Conservation (phyloP, 2,888 invertebrate genomes). For the Hesperia comma region DNA sequence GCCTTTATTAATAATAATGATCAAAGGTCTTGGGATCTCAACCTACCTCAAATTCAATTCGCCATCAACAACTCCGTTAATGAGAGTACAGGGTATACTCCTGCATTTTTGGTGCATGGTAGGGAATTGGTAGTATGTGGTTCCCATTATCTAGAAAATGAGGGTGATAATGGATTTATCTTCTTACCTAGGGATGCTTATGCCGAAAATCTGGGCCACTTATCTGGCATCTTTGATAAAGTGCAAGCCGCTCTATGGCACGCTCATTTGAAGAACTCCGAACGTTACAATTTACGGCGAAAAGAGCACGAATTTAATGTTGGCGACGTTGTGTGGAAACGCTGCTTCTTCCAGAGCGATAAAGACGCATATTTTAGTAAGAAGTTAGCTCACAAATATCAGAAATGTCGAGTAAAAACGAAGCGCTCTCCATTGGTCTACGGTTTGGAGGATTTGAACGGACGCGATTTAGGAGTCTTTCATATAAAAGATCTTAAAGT, state of each 20-base stretch:
- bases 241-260: conserved; percentile 35
- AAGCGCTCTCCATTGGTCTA: conserved; percentile 43
- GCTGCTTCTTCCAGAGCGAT: conserved; percentile 41
- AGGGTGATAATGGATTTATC: background rate
- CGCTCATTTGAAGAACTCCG: conserved; percentile 33
- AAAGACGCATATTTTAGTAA: conserved; percentile 42
- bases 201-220: conserved; percentile 20
- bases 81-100: conserved; percentile 9
- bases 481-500: conserved; percentile 4
- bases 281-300: conserved; percentile 39
- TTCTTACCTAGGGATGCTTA: conserved; percentile 18
- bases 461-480: background rate
- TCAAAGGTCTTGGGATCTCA: conserved; percentile 2
- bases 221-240: conserved; percentile 34
- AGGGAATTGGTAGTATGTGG: conserved; percentile 7
- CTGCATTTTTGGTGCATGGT: conserved; percentile 15
- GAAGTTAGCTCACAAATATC: conserved; percentile 45
- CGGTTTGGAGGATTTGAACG: conserved; percentile 35
- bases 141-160: background rate
- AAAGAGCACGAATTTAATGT: conserved; percentile 42
- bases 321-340: conserved; percentile 40
- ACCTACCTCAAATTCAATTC: conserved; percentile 2
- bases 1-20: conserved; percentile 4
- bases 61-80: conserved; percentile 12
- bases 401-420: conserved; percentile 36